Evolutionary conservation across 1,140 invertebrate species (phyloP), one percentile per base, ranked within the genome.

Genomic region (Proctacanthus coquilletti): DNA sequence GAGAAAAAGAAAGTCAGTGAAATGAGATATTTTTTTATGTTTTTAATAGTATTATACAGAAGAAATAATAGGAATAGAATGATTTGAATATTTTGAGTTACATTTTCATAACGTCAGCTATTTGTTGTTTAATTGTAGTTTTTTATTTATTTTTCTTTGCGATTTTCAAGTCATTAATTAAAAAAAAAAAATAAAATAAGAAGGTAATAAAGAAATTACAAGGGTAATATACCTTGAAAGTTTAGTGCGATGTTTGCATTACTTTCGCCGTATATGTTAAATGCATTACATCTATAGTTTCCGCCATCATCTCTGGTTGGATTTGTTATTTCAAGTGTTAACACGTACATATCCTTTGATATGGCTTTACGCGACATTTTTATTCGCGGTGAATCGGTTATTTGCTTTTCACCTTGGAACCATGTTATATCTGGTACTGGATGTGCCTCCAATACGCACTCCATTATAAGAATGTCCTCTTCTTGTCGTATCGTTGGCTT

Each of bases 191-290:
- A 34, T 34, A 5, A 6, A 6, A 6, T 32, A 6, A 6, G 9
- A 17, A 10, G 5, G 9, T 32, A 32, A 6, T 13, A 32, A 32
- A 13, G 5, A 32, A 4, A 3, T 35, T 35, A n/a, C 21, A 21
- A 38, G 5, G 15, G 4, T 4, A 27, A 42, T 39, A 21, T 87
- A 91, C 88, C 89, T 87, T 93, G 86, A 72, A 98, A 96, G 65
- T 98, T 98, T 48, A 98, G 79, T 48, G 92, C 88, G 69, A 99
- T 98, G 71, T 98, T 99, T 47, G 95, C 95, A 74, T 98, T 98
- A 65, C 89, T 95, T 73, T 98, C 94, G 62, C 95, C 95, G 62
- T 83, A 84, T 61, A 83, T 78, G 76, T 99, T 99, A 68, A 92
- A 86, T 42, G 94, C 95, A 65, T 96, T 98, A 72, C 93, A 98